Evolutionary conservation across 1,140 invertebrate genomes (phyloP).

Genomic region (Listronotus oregonensis): DNA sequence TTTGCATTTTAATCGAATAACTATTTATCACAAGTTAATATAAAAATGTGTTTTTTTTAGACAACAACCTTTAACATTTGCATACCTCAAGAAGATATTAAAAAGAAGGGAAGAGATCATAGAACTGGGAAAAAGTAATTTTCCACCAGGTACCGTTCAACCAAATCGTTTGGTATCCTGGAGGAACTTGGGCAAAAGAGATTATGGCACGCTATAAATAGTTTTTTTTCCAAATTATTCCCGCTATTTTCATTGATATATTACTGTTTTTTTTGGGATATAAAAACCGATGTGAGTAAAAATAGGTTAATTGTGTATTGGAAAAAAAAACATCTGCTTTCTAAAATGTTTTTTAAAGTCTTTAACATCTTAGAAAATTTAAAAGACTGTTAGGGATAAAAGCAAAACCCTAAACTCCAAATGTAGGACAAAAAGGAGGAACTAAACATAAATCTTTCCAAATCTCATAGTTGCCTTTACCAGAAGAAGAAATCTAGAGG

Average conservation of each 20-base stretch:
- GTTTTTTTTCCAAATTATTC: slow-evolving; percentile 84
- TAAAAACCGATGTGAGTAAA: slow-evolving; percentile 79
- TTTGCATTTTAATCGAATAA: no score
- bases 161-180: slow-evolving; percentile 82
- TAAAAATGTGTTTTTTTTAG: no score
- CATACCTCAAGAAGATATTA: slow-evolving; percentile 64
- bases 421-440: no score
- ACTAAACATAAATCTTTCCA: no score
- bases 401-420: no score
- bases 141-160: slow-evolving; percentile 74
- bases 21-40: no score
- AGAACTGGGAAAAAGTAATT: slow-evolving; percentile 77
- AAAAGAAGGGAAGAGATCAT: slow-evolving; percentile 82
- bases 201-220: slow-evolving; percentile 75
- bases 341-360: no score
- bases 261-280: slow-evolving; percentile 76
- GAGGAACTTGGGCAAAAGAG: slow-evolving; percentile 84
- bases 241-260: slow-evolving; percentile 79
- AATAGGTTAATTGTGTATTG: not conserved
- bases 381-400: no score
- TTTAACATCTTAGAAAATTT: no score
- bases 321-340: not conserved
- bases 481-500: no score
- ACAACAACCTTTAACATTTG: slow-evolving; percentile 25
- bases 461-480: no score